phyloP scores from a whole-genome alignment of 2,797 vertebrate species.

The Enteromius paludinosus region DNA sequence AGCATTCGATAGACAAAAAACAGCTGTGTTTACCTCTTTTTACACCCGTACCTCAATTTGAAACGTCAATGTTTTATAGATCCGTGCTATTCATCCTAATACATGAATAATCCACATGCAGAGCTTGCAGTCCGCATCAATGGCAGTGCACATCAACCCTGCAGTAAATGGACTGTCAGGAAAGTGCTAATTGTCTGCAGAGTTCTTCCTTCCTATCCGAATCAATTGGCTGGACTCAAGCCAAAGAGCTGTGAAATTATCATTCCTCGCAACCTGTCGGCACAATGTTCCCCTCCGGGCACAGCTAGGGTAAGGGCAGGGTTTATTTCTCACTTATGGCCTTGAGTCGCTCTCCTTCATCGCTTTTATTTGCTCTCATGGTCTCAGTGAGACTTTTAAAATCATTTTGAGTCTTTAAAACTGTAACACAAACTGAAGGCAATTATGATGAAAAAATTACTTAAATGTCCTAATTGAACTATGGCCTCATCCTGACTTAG shows the following conservation, averaged over 20 bases:
- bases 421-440: neutral
- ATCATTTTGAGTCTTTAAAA: slow-evolving; percentile 2
- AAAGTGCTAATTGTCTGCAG: slow-evolving; percentile 57
- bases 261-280: slow-evolving; percentile 48
- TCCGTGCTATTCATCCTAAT: slow-evolving; percentile 24
- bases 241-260: slow-evolving; percentile 55
- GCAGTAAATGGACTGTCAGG: slow-evolving; percentile 45
- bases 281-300: slow-evolving; percentile 4
- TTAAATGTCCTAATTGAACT: too few species aligned
- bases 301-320: slow-evolving; percentile 17
- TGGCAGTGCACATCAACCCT: slow-evolving; percentile 21
- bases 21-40: slow-evolving; percentile 26
- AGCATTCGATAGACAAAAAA: slow-evolving; percentile 1
- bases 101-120: slow-evolving; percentile 28
- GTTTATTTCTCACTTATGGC: slow-evolving; percentile 21
- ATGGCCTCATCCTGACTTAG: too few species aligned
- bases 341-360: neutral
- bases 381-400: neutral
- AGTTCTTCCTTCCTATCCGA: slow-evolving; percentile 53
- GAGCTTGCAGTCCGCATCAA: slow-evolving; percentile 26
- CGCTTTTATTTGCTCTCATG: neutral
- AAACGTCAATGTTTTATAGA: slow-evolving; percentile 25
- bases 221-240: slow-evolving; percentile 56
- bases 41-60: neutral
- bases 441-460: neutral